phyloP scores from a whole-genome alignment of 2,888 invertebrate species.

The Ornithoptera alexandrae region DNA sequence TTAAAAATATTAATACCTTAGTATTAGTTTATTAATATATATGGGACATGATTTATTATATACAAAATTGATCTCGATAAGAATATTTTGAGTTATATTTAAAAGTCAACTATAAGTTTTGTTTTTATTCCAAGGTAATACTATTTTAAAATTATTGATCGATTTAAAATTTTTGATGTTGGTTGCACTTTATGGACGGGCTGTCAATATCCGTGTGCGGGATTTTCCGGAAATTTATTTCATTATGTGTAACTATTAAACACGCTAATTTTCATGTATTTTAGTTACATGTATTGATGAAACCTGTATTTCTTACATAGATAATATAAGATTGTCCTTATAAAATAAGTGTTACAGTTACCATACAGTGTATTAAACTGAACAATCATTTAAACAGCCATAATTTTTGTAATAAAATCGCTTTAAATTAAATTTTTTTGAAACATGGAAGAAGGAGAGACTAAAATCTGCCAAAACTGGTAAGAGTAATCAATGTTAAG shows the following conservation, averaged over 20 bases:
- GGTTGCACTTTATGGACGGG: not conserved
- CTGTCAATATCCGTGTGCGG: conserved; percentile 16
- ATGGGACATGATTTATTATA: too few species aligned
- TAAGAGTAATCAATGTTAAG: conserved; percentile 50
- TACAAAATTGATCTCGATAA: not conserved
- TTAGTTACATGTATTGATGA: not conserved
- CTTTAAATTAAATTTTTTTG: conserved; percentile 22
- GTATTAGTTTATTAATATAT: too few species aligned
- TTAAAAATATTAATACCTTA: too few species aligned
- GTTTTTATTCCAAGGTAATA: not conserved
- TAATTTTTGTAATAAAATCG: conserved; percentile 2
- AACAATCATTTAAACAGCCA: not conserved
- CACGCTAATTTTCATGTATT: not conserved
- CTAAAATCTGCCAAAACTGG: conserved; percentile 75
- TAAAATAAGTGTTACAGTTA: not conserved
- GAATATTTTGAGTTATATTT: not conserved
- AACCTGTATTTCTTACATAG: not conserved
- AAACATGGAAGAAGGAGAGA: conserved; percentile 65
- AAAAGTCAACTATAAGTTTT: not conserved
- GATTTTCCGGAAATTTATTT: conserved; percentile 14
- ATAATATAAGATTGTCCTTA: not conserved
- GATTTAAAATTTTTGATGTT: not conserved
- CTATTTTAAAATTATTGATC: not conserved
- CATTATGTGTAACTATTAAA: not conserved
- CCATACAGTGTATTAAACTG: conserved; percentile 3